Evolutionary conservation across 2,113 vertebrate species (phyloP), one percentile per base, ranked within the genome.

Genomic region (Orcinus orca): DNA sequence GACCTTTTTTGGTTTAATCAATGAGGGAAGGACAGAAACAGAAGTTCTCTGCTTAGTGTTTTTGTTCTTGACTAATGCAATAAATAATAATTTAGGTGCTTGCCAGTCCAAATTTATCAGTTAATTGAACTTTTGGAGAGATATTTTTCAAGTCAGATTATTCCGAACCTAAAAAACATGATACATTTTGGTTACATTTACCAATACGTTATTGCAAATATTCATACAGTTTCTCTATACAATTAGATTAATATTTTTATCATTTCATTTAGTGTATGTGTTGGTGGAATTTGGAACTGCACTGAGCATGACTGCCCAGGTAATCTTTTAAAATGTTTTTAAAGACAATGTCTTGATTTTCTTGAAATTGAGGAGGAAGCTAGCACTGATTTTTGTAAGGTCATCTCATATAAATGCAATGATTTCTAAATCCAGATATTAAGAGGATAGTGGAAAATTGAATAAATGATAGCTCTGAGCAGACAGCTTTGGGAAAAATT

Each of bases 291-390:
- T 98, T 99, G 99, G 99, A 99, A 99, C 98, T 99, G 99, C 98
- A 99, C 99, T 11, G 99, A 99, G 93, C 99, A 99, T 97, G 99
- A 99, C 97, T 99, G 99, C 97, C 99, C 99, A 99, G 99, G 99
- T 99, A 98, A 98, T 96, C 93, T 73, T 93, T 85, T 29, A 95
- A 96, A 95, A 68, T 79, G 2, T 33, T 80, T 88, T 81, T 90
- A 68, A 81, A 92, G 80, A 87, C 86, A 82, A 84, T 70, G 2
- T 73, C 18, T 82, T 55, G 55, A 29, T 74, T 65, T 71, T 93
- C 29, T 92, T 83, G 77, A 65, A 86, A 65, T 15, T 41, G 10
- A 11, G 38, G 11, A 71, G n/a, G 14, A 95, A 93, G 21, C 47
- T 10, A 63, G 41, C 10, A 83, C 5, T 77, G 5, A 41, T 33